Conservation (phyloP, 2,113 vertebrate genomes). For the Anguilla rostrata region DNA sequence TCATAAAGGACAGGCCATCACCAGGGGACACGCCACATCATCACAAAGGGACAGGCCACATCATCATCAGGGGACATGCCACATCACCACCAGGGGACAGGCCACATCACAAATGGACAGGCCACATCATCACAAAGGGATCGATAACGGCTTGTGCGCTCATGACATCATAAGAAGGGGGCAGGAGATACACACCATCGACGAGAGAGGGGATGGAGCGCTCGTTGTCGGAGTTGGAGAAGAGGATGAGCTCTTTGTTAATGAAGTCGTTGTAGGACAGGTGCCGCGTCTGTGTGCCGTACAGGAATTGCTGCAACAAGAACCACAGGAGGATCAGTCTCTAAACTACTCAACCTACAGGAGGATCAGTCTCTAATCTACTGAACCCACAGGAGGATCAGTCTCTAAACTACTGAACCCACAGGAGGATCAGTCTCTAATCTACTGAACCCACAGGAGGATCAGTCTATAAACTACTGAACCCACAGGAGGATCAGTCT, state of each 20-base stretch:
- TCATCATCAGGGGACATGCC: not conserved
- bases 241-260: slow-evolving; percentile 98
- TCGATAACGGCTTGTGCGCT: not conserved
- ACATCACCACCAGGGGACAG: not conserved
- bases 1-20: too few relatives aligned
- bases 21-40: not conserved
- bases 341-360: too few relatives aligned
- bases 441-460: too few relatives aligned
- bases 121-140: slow-evolving; percentile 5
- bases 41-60: not conserved
- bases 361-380: too few relatives aligned
- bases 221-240: slow-evolving; percentile 98
- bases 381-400: too few relatives aligned
- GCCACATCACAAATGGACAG: not conserved
- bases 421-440: too few relatives aligned
- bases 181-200: slow-evolving; percentile 78
- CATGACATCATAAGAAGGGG: not conserved
- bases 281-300: slow-evolving; percentile 88
- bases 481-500: too few relatives aligned
- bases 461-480: too few relatives aligned
- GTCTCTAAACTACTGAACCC: too few relatives aligned
- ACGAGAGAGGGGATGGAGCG: slow-evolving; percentile 96
- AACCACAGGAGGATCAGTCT: not conserved
- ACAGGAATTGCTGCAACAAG: slow-evolving; percentile 86
- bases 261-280: slow-evolving; percentile 99